Evolutionary conservation across 2,113 vertebrate species (phyloP), one percentile per base, ranked within the genome.

Genomic region (Microcebus lehilahytsara): DNA sequence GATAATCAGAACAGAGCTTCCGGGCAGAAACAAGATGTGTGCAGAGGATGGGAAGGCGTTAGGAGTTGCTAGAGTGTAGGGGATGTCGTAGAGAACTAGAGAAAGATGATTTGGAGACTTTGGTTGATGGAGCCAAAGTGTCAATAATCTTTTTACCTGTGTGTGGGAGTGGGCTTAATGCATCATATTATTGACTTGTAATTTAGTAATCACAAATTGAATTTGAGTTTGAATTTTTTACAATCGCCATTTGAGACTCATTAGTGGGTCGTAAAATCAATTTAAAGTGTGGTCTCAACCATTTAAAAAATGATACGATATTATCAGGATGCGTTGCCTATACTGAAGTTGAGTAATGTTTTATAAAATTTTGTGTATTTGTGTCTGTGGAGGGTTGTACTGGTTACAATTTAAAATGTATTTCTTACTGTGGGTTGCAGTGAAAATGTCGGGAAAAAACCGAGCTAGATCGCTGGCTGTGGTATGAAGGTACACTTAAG

Each of bases 261-360:
- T 53, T 64, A 80, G 42, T 91, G 71, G 22, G 13, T 86, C 32
- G 40, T 95, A 88, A 94, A 92, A 67, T 85, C 77, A 94, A 85
- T 91, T 89, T 77, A 81, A 12, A 77, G 46, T 6, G 37, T 62
- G 75, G 9, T 85, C 67, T n/a, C 71, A 94, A 60, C 23, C 14
- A 32, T 81, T 6, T 13, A 0, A 85, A 79, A 42, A 81, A 66
- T 22, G 14, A 58, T 58, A 67, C 53, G 66, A 56, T 77, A 40
- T 60, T 58, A 32, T 92, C n/a, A 37, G 34, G 34, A 8, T 86
- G 10, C 3, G 30, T 79, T 42, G 51, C 56, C 60, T 67, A 13
- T 42, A 30, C 5, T 91, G 66, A 84, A 90, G 71, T 78, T 89
- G 81, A 79, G 9, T 34, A 46, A 32, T 60, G 27, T 69, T 92